phyloP scores from a whole-genome alignment of 1,140 invertebrate species.

The Sitodiplosis mosellana region DNA sequence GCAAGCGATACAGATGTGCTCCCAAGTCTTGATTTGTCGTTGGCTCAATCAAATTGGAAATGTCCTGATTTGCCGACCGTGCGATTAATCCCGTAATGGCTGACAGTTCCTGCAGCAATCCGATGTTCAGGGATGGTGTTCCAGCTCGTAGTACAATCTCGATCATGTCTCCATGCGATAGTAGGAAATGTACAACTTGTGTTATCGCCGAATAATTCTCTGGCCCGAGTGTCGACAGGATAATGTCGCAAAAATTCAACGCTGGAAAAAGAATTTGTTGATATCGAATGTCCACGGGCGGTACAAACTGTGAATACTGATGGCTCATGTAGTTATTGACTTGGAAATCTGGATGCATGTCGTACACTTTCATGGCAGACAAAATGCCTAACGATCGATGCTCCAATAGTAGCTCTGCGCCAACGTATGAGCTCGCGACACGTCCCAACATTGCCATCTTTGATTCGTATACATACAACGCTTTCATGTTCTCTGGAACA shows the following conservation, averaged over 20 bases:
- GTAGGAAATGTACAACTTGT: conserved; percentile 59
- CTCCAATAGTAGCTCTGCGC: conserved; percentile 56
- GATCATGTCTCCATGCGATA: conserved; percentile 63
- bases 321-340: conserved; percentile 9
- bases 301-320: conserved; percentile 29
- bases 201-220: conserved; percentile 61
- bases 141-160: conserved; percentile 50
- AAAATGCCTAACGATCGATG: conserved; percentile 54
- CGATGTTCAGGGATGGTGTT: conserved; percentile 38
- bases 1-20: conserved; percentile 37
- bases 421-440: conserved; percentile 46
- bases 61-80: conserved; percentile 41
- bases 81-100: conserved; percentile 60
- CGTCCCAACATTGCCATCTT: conserved; percentile 67
- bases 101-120: conserved; percentile 49
- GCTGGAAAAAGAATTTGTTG: conserved; percentile 64
- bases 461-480: conserved; percentile 72
- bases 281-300: conserved; percentile 44
- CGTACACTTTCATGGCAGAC: conserved; percentile 57
- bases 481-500: conserved; percentile 46
- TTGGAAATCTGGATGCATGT: conserved; percentile 52
- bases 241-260: conserved; percentile 55
- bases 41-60: conserved; percentile 21
- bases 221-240: conserved; percentile 62
- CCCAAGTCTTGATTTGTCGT: conserved; percentile 26